Conservation (phyloP, 2,113 vertebrate species). For the Notothenia rossii region DNA sequence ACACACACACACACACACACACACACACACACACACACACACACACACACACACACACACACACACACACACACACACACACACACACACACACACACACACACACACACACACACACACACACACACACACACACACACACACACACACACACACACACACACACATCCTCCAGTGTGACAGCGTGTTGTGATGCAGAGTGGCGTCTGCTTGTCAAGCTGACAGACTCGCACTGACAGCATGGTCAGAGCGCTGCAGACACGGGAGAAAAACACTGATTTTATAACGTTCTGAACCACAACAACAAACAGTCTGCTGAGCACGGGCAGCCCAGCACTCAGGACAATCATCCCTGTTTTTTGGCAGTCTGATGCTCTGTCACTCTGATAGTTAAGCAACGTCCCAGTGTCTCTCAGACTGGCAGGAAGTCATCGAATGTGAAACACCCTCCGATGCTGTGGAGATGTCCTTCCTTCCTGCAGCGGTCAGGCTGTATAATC, state of each 20-base stretch:
- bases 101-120: constrained; percentile 22
- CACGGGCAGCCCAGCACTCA: constrained; percentile 39
- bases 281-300: constrained; percentile 66
- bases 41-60: constrained; percentile 15
- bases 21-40: constrained; percentile 43
- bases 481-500: no score
- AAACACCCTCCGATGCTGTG: not conserved
- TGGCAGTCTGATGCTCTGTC: constrained; percentile 52
- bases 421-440: constrained; percentile 11
- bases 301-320: constrained; percentile 61
- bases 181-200: constrained; percentile 78
- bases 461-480: no score
- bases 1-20: constrained; percentile 46
- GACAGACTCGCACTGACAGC: constrained; percentile 77
- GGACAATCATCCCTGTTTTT: constrained; percentile 47
- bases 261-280: constrained; percentile 61
- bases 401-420: not conserved
- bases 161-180: constrained; percentile 63
- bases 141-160: constrained; percentile 42
- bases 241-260: constrained; percentile 66
- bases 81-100: no score
- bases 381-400: constrained; percentile 32
- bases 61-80: constrained; percentile 42
- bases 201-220: constrained; percentile 79
- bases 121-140: constrained; percentile 30